A percentile compares a stretch with the other conserved stretches of the same genome.
phyloP scores from a whole-genome alignment of 2,113 vertebrate genomes.

The Pelusios castaneus region DNA sequence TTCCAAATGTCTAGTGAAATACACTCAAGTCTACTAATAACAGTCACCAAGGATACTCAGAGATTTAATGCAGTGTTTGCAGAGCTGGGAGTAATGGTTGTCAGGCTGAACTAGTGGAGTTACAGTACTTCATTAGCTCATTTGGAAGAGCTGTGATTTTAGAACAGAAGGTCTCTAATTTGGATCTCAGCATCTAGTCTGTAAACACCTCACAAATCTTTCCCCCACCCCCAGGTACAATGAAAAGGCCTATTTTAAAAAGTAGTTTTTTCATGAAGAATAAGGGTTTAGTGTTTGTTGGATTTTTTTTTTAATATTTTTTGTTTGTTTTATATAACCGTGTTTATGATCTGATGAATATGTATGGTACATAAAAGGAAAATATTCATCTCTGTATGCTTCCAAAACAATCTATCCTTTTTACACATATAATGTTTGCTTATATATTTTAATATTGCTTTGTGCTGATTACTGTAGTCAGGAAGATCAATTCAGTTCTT shows the following conservation, averaged over 20 bases:
- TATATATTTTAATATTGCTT: not conserved
- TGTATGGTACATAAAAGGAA: not conserved
- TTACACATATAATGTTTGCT: not conserved
- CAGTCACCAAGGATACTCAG: constrained; percentile 68
- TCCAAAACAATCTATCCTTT: not conserved
- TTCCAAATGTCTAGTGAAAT: constrained; percentile 59
- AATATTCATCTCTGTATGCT: not conserved
- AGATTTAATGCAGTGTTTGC: constrained; percentile 61
- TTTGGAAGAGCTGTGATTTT: constrained; percentile 43
- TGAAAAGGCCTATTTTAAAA: not conserved
- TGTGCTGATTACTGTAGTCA: not conserved
- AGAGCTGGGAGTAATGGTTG: constrained; percentile 51
- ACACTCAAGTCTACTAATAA: constrained; percentile 51
- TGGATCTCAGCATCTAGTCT: not conserved
- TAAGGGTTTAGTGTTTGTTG: not conserved
- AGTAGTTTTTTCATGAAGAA: not conserved
- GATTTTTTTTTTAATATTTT: not conserved
- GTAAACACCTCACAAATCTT: not conserved
- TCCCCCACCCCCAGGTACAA: not conserved
- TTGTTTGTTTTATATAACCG: not conserved
- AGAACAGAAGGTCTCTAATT: not conserved
- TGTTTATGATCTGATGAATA: not conserved
- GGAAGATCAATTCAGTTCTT: not conserved
- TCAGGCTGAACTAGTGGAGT: constrained; percentile 36
- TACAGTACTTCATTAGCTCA: constrained; percentile 51